Evolutionary conservation across 2,113 vertebrate genomes (phyloP), one percentile per base, ranked within the genome.

Genomic region (human (Homo sapiens)): DNA sequence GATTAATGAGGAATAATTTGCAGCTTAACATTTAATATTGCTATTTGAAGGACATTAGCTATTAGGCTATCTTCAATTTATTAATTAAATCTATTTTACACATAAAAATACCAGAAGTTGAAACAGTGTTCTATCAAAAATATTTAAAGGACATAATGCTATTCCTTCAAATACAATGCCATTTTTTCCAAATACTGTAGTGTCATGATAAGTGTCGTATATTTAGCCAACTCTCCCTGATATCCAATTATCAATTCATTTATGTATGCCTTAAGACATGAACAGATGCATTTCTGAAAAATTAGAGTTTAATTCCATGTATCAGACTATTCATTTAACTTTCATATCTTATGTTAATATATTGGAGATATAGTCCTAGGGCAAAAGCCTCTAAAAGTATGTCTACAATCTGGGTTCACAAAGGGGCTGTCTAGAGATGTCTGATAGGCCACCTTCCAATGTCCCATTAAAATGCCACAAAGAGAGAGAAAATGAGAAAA

Each of bases 221-320:
- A 96, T 95, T 76, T 95, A 96, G 95, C 96, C 94, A 94, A 94
- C 76, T 95, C 57, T 88, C 78, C 43, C 84, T 95, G 95, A 97
- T 97, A 97, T 95, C 90, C 87, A 97, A 95, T 98, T 98, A 98
- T 97, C 96, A 97, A 96, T 97, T 97, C 95, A 96, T 98, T 96
- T 97, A 97, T 96, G 93, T 98, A 94, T 94, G 97, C 95, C 94
- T 97, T 93, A 97, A 96, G 84, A 97, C 80, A 97, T 90, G 97
- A 97, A 96, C 88, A 97, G 90, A 95, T 93, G 88, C 85, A 97
- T 92, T 96, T 78, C 93, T 95, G 86, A 96, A 96, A 97, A 55
- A 73, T 87, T 95, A 83, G 45, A 95, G 55, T 81, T 96, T 78
- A 95, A 96, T 96, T 96, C 89, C 64, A 18, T 68, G 83, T 88